These are phyloP conservation scores for Lethocerus indicus DNA, from an alignment of 1,140 invertebrate species.

Conservation along the genomic window DNA sequence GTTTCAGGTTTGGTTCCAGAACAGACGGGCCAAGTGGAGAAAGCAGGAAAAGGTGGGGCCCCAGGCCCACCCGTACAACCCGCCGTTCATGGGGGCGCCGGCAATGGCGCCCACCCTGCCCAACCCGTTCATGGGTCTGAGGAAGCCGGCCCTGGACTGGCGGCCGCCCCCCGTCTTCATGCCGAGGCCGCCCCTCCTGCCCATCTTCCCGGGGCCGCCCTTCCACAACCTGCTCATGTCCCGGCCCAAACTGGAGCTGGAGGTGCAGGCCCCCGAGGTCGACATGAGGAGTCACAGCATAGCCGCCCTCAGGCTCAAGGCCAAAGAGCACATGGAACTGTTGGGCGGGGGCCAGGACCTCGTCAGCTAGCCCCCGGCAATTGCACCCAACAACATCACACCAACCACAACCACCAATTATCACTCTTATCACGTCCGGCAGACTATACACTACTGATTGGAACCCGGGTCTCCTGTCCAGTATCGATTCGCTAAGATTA, in stretches of 20 bases:
- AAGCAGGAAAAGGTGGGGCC: slow-evolving; percentile 79
- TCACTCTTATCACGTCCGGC: too few relatives aligned
- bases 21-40: slow-evolving; percentile 83
- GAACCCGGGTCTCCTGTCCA: too few relatives aligned
- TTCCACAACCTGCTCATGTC: slow-evolving; percentile 39
- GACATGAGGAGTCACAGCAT: slow-evolving; percentile 80
- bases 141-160: slow-evolving; percentile 62
- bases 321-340: slow-evolving; percentile 58
- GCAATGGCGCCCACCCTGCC: slow-evolving; percentile 49
- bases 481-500: too few relatives aligned
- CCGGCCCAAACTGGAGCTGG: slow-evolving; percentile 35
- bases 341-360: slow-evolving; percentile 3
- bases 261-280: slow-evolving; percentile 33
- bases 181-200: slow-evolving; percentile 30
- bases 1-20: slow-evolving; percentile 94
- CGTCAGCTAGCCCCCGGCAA: slow-evolving; percentile 3
- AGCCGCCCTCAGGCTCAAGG: slow-evolving; percentile 73
- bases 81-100: slow-evolving; percentile 46
- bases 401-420: too few relatives aligned
- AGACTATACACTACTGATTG: too few relatives aligned
- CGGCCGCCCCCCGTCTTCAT: slow-evolving; percentile 27
- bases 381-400: too few relatives aligned
- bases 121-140: slow-evolving; percentile 54
- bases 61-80: slow-evolving; percentile 75
- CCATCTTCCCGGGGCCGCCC: slow-evolving; percentile 29